These are phyloP conservation scores for Cuniculus paca DNA, from an alignment of 2,797 vertebrate genomes.

Conservation along the genomic window DNA sequence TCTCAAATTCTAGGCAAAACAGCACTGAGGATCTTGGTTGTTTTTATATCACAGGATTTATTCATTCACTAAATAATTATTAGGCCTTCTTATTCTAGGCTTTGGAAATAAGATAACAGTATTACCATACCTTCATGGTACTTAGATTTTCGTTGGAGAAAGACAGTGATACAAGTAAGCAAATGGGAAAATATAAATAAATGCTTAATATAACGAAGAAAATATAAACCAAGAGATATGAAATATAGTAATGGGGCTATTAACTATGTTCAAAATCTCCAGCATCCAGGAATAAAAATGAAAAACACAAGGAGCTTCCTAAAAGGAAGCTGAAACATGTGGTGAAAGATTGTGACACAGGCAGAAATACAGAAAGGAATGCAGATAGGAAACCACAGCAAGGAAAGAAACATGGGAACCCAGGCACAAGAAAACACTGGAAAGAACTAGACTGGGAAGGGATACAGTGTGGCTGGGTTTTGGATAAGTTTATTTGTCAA, in stretches of 20 bases:
- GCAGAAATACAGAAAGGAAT: neutral
- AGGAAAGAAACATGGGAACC: neutral
- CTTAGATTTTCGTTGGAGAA: conserved; percentile 9
- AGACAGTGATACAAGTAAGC: neutral
- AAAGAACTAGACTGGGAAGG: neutral
- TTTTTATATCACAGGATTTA: neutral
- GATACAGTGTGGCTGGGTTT: neutral
- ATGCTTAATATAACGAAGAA: neutral
- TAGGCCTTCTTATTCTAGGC: neutral
- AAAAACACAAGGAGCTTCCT: neutral
- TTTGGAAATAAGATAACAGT: neutral
- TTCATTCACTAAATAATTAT: conserved; percentile 1
- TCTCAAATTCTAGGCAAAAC: neutral
- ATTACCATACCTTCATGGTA: neutral
- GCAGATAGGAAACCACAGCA: neutral
- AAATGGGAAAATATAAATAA: neutral
- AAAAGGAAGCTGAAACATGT: neutral
- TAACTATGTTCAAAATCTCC: neutral
- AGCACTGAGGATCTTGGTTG: neutral
- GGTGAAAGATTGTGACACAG: neutral
- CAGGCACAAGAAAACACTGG: neutral
- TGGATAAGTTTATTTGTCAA: neutral
- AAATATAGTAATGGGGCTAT: neutral
- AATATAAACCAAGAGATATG: neutral
- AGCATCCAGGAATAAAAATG: neutral